Evolutionary conservation across 2,888 invertebrate genomes (phyloP).

Genomic region (Hypolimnas misippus): DNA sequence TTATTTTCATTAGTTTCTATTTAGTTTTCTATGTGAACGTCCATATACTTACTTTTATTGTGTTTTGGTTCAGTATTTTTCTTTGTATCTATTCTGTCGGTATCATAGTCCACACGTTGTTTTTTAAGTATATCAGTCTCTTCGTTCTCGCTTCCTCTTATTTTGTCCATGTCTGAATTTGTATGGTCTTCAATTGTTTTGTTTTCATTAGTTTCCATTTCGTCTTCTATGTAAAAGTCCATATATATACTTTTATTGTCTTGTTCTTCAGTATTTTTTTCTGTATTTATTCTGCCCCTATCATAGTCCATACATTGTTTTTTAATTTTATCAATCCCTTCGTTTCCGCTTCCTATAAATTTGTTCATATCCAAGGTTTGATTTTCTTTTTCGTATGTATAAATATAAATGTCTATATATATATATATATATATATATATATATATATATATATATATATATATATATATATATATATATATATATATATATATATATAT

Average conservation of each 20-base stretch:
- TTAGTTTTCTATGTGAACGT: constrained; percentile 2
- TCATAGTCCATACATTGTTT: background rate
- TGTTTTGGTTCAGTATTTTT: background rate
- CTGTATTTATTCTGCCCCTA: background rate
- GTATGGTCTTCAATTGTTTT: background rate
- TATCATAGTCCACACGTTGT: background rate
- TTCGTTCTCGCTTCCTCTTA: background rate
- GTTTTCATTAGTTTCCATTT: constrained; percentile 1
- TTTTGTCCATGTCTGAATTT: background rate
- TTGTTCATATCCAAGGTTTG: background rate
- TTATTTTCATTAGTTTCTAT: constrained; percentile 4
- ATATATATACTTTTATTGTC: background rate
- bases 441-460: too few relatives aligned
- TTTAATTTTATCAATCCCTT: background rate
- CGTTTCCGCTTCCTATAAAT: background rate
- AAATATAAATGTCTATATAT: too few relatives aligned
- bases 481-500: too few relatives aligned
- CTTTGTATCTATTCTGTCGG: background rate
- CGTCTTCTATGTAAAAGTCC: constrained; percentile 5
- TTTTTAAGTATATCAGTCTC: background rate
- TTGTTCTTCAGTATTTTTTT: background rate
- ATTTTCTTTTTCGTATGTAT: too few relatives aligned
- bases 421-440: too few relatives aligned
- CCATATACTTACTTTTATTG: constrained; percentile 7
- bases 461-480: too few relatives aligned